Base-by-base conservation (phyloP, 2,888 invertebrate species). In the Pachliopta kotzebuea region DNA sequence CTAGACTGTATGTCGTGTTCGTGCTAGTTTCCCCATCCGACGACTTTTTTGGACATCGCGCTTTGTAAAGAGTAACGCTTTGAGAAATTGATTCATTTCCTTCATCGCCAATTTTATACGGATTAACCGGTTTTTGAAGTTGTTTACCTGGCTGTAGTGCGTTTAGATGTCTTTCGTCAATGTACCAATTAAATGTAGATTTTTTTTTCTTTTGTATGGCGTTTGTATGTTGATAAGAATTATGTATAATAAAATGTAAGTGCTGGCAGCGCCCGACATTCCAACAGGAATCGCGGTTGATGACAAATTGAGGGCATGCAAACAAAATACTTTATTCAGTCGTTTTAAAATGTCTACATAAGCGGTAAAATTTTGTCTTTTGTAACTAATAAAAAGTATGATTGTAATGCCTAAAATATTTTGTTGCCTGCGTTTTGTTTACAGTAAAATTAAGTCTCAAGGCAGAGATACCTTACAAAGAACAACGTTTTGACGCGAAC, bases 1-100 rank as follows among this genome's bases (percentile, higher is more conserved):
- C 88, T 91, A 91, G 89, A 88, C 86, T 89, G 85, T 88, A 86
- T 89, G 87, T 90, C 84, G 90, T 90, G 86, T 90, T 88, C 87
- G 89, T 90, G 89, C 90, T 90, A 90, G 88, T 86, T 88, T 85
- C 79, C 85, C 84, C 83, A 83, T 82, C 81, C 81, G 76, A 79
- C 74, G 56, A 59, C 74, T 82, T 84, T 83, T 88, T 86, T 84
- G 80, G 80, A 85, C 78, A 83, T 82, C 80, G 82, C 80, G 86
- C 88, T 86, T 71, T 86, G 83, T 86, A 86, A 83, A 83, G 83
- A 74, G 65, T 71, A 70, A 70, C 70, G 68, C 75, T 76, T 88
- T 85, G 71, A 77, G 79, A 79, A 83, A 77, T 76, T 76, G 73
- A 74, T 82, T 84, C 83, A 77, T 74, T 81, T 83, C 83, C 78